A percentile compares a stretch with the other conserved stretches of the same genome.
These are phyloP conservation scores for Vulpes lagopus DNA, from an alignment of 2,113 vertebrate species.

Conservation along the genomic window DNA sequence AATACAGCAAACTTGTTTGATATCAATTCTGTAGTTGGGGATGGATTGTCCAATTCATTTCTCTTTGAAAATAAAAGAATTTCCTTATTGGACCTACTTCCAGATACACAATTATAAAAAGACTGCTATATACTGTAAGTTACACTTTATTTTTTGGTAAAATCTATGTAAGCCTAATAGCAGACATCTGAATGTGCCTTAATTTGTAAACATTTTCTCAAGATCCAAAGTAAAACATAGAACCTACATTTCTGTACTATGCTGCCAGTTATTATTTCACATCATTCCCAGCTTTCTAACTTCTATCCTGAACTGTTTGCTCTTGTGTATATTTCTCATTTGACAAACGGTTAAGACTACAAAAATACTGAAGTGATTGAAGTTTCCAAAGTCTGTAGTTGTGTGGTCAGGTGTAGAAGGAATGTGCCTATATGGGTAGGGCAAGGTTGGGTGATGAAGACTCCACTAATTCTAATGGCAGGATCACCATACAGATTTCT, in stretches of 20 bases:
- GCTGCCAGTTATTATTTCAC: conserved; percentile 57
- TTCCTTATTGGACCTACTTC: conserved; percentile 44
- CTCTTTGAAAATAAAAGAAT: conserved; percentile 63
- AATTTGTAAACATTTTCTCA: conserved; percentile 74
- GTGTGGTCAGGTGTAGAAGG: conserved; percentile 45
- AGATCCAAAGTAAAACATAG: conserved; percentile 62
- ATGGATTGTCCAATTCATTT: conserved; percentile 58
- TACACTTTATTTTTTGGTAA: conserved; percentile 32
- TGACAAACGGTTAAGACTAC: conserved; percentile 26
- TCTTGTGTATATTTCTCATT: conserved; percentile 44
- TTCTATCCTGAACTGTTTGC: conserved; percentile 43
- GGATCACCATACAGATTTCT: conserved; percentile 54
- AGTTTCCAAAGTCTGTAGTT: conserved; percentile 22
- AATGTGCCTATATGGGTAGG: background rate
- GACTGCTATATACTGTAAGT: conserved; percentile 28
- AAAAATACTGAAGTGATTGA: conserved; percentile 70
- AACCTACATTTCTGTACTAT: conserved; percentile 18
- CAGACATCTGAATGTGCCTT: conserved; percentile 43
- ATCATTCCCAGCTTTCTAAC: conserved; percentile 34
- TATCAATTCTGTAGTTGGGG: conserved; percentile 29
- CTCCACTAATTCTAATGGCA: conserved; percentile 27
- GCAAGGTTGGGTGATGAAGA: background rate
- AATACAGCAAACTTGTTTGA: conserved; percentile 64
- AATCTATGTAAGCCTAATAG: conserved; percentile 46
- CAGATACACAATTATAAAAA: conserved; percentile 35